phyloP scores from a whole-genome alignment of 2,113 vertebrate species.

The Conger conger region DNA sequence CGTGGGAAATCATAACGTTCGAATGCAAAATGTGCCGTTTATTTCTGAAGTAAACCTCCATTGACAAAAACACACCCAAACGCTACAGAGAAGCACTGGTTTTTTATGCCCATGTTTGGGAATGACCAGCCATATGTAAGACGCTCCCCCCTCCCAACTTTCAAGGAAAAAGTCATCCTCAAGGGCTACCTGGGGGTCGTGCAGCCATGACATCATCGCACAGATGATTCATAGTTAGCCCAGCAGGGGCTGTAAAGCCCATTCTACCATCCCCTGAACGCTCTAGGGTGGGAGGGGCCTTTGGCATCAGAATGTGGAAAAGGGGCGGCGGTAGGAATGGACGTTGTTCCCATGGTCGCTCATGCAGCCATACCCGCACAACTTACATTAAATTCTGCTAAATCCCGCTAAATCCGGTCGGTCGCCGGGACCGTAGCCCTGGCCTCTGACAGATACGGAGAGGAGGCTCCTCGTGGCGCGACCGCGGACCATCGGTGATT shows the following conservation, averaged over 20 bases:
- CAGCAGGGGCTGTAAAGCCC: neutral
- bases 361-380: neutral
- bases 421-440: neutral
- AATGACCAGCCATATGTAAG: neutral
- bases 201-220: neutral
- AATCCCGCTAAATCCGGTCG: neutral
- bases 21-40: too few species aligned
- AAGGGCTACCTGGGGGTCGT: neutral
- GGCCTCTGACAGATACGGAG: neutral
- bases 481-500: neutral
- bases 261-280: neutral
- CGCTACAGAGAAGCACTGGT: too few species aligned
- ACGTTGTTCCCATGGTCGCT: neutral
- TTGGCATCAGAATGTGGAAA: neutral
- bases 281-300: neutral
- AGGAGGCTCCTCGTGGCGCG: neutral
- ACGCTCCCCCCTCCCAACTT: neutral
- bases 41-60: too few species aligned
- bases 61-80: too few species aligned
- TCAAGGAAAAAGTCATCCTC: neutral
- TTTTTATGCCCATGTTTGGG: too few species aligned
- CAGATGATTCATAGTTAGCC: neutral
- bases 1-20: too few species aligned
- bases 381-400: too few species aligned
- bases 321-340: neutral